Evolutionary conservation across 1,140 invertebrate species (phyloP).

Genomic region (Centruroides sculpturatus): DNA sequence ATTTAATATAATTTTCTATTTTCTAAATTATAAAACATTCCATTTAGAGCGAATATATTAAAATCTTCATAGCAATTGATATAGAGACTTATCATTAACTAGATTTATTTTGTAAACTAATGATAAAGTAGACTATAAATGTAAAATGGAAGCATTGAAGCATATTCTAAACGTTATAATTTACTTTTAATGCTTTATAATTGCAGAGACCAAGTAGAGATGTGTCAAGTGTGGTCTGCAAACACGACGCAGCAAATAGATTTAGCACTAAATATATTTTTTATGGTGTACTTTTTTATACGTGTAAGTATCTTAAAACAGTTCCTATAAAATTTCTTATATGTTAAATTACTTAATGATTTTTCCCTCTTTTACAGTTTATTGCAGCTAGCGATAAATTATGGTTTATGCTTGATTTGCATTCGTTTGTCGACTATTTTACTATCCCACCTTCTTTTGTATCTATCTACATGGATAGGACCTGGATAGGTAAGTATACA

Average conservation of each 20-base stretch:
- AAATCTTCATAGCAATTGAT: too few species aligned
- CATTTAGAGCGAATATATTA: too few species aligned
- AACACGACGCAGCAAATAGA: conserved; percentile 99
- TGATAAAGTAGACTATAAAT: too few species aligned
- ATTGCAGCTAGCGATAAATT: conserved; percentile 99
- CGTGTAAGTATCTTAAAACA: conserved; percentile 65
- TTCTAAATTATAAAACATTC: too few species aligned
- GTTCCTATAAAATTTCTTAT: background rate
- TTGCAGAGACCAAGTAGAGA: conserved; percentile 89
- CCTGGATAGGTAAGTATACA: conserved; percentile 85
- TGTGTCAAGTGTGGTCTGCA: conserved; percentile 95
- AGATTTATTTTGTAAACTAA: too few species aligned
- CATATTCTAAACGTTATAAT: too few species aligned
- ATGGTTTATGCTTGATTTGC: conserved; percentile 99
- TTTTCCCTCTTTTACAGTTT: conserved; percentile 52
- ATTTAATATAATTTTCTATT: too few species aligned
- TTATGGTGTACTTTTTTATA: conserved; percentile 99
- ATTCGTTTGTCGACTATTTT: conserved; percentile 99
- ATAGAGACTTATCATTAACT: too few species aligned
- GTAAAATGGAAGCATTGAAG: too few species aligned
- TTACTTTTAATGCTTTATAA: conserved; percentile 15
- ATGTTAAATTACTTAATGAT: background rate
- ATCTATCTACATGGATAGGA: conserved; percentile 99
- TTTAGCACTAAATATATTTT: conserved; percentile 99
- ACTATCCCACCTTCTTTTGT: conserved; percentile 99